phyloP scores from a whole-genome alignment of 1,140 invertebrate species.

The Drosophila eugracilis region DNA sequence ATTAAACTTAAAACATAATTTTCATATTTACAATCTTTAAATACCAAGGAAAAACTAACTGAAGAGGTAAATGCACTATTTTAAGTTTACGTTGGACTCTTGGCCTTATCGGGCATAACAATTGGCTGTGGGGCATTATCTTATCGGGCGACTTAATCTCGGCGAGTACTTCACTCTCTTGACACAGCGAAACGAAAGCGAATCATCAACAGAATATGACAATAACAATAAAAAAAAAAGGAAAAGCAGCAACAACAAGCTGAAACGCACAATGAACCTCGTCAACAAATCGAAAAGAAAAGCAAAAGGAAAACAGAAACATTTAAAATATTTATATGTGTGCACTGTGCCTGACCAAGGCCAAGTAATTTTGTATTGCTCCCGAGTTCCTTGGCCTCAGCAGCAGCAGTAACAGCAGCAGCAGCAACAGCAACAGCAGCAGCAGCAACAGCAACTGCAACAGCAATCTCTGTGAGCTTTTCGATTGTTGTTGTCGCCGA shows the following conservation, averaged over 20 bases:
- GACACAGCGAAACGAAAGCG: slow-evolving; percentile 73
- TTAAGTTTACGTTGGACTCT: slow-evolving; percentile 4
- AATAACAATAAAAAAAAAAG: slow-evolving; percentile 8
- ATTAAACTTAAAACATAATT: neutral
- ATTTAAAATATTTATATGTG: slow-evolving; percentile 79
- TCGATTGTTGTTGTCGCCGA: slow-evolving; percentile 59
- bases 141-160: slow-evolving; percentile 69
- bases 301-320: slow-evolving; percentile 57
- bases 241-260: slow-evolving; percentile 13
- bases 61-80: slow-evolving; percentile 8
- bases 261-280: slow-evolving; percentile 54
- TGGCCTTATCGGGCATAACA: slow-evolving; percentile 50
- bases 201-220: slow-evolving; percentile 57
- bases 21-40: neutral
- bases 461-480: slow-evolving; percentile 51
- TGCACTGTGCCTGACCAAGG: slow-evolving; percentile 78
- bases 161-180: slow-evolving; percentile 71
- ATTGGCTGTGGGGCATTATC: slow-evolving; percentile 53
- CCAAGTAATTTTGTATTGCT: slow-evolving; percentile 80
- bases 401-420: slow-evolving; percentile 31
- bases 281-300: slow-evolving; percentile 30
- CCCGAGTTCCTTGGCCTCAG: slow-evolving; percentile 76
- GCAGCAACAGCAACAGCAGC: slow-evolving; percentile 25
- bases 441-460: slow-evolving; percentile 9
- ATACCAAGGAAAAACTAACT: neutral